phyloP scores from a whole-genome alignment of 2,888 invertebrate genomes.

The Agriopis aurantiaria region DNA sequence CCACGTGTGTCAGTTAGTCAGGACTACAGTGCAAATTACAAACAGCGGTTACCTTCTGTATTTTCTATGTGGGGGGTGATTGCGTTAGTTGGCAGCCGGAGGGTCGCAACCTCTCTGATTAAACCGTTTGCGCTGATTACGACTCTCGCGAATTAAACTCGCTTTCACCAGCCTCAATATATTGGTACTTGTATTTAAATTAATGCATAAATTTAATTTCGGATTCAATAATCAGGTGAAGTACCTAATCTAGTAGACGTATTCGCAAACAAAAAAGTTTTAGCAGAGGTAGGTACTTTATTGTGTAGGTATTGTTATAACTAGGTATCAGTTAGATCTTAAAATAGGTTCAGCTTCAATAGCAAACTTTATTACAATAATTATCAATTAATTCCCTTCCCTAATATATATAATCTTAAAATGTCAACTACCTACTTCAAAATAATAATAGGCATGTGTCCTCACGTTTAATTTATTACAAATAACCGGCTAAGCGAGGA shows the following conservation, averaged over 20 bases:
- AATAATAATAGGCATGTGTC: too few relatives aligned
- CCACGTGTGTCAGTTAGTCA: not conserved
- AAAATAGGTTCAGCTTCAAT: too few relatives aligned
- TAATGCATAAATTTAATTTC: slow-evolving; percentile 11
- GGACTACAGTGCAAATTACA: not conserved
- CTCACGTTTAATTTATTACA: too few relatives aligned
- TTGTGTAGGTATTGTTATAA: too few relatives aligned
- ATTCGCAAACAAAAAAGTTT: not conserved
- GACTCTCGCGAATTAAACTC: slow-evolving; percentile 57
- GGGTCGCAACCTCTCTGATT: slow-evolving; percentile 55
- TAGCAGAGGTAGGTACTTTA: not conserved
- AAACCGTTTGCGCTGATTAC: slow-evolving; percentile 62
- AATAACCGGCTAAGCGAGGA: too few relatives aligned
- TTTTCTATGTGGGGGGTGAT: slow-evolving; percentile 43
- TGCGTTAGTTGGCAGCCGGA: slow-evolving; percentile 48
- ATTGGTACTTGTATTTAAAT: slow-evolving; percentile 10
- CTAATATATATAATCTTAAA: too few relatives aligned
- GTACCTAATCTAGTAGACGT: not conserved
- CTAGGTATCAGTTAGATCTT: too few relatives aligned
- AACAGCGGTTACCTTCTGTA: slow-evolving; percentile 7
- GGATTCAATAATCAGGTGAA: slow-evolving; percentile 3
- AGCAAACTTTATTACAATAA: too few relatives aligned
- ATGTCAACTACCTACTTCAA: too few relatives aligned
- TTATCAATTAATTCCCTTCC: too few relatives aligned
- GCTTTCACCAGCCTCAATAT: slow-evolving; percentile 31